A percentile compares a stretch with the other conserved stretches of the same genome.
Evolutionary conservation across 2,797 vertebrate species (phyloP).

Genomic region (Lutjanus argentimaculatus): DNA sequence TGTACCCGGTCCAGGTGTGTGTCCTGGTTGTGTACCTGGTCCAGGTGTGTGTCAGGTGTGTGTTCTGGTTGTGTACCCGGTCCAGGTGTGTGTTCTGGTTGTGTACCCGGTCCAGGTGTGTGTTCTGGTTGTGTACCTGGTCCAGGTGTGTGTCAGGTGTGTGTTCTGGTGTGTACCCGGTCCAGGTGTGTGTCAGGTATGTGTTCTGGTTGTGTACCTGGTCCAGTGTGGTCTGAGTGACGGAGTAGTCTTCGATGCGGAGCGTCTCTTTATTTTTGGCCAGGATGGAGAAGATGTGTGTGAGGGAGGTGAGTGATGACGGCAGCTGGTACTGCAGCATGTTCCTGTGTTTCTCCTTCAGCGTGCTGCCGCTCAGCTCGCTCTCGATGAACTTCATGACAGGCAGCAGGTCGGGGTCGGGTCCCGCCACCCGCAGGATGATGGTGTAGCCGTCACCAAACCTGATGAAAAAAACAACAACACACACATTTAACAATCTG

Average conservation of each 20-base stretch:
- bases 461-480: constrained; percentile 69
- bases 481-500: not conserved
- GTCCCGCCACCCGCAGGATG: constrained; percentile 93
- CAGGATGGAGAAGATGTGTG: constrained; percentile 95
- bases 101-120: too few species aligned
- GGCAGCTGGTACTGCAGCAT: constrained; percentile 98
- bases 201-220: constrained; percentile 84
- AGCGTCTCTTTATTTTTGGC: constrained; percentile 93
- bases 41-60: too few species aligned
- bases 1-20: too few species aligned
- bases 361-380: constrained; percentile 92
- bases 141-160: not conserved
- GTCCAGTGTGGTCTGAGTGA: constrained; percentile 98
- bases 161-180: not conserved
- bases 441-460: constrained; percentile 99
- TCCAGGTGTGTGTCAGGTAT: not conserved
- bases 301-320: constrained; percentile 91
- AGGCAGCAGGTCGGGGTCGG: constrained; percentile 90
- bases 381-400: constrained; percentile 96
- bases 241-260: constrained; percentile 97
- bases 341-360: constrained; percentile 96
- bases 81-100: too few species aligned
- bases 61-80: too few species aligned
- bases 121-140: too few species aligned
- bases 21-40: too few species aligned